These are phyloP conservation scores for Propithecus deckenii DNA, from an alignment of 2,797 vertebrate genomes.

Conservation along the genomic window DNA sequence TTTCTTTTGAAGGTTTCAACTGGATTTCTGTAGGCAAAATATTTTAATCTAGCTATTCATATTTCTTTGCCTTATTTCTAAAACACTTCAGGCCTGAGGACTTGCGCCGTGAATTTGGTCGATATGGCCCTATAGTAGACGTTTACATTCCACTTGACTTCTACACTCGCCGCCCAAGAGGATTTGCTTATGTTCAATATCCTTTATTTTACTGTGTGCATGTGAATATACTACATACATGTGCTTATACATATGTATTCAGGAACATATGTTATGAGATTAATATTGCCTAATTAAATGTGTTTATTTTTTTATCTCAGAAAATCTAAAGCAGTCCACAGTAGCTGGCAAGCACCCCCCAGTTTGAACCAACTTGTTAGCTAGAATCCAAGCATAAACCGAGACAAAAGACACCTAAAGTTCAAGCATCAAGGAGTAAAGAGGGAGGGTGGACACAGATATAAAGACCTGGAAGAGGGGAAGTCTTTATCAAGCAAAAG, in stretches of 20 bases:
- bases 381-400: conserved; percentile 89
- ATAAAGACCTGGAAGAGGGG: conserved; percentile 89
- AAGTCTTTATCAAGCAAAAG: conserved; percentile 87
- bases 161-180: conserved; percentile 95
- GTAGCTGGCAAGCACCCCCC: conserved; percentile 90
- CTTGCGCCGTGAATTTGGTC: conserved; percentile 97
- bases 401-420: conserved; percentile 93
- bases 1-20: conserved; percentile 63
- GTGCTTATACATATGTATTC: conserved; percentile 48
- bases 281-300: conserved; percentile 91
- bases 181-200: conserved; percentile 99
- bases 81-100: conserved; percentile 95
- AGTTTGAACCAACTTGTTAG: conserved; percentile 93
- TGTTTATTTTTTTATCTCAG: conserved; percentile 97
- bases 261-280: conserved; percentile 52
- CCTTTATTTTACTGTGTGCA: conserved; percentile 87
- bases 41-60: conserved; percentile 71
- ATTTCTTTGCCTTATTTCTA: conserved; percentile 81
- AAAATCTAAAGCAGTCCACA: conserved; percentile 93
- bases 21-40: conserved; percentile 64
- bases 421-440: conserved; percentile 90
- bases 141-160: conserved; percentile 99
- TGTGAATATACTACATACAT: conserved; percentile 35
- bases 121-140: conserved; percentile 96
- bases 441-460: conserved; percentile 91